These are phyloP conservation scores for Taxidea taxus DNA, from an alignment of 2,113 vertebrate species.

Conservation along the genomic window DNA sequence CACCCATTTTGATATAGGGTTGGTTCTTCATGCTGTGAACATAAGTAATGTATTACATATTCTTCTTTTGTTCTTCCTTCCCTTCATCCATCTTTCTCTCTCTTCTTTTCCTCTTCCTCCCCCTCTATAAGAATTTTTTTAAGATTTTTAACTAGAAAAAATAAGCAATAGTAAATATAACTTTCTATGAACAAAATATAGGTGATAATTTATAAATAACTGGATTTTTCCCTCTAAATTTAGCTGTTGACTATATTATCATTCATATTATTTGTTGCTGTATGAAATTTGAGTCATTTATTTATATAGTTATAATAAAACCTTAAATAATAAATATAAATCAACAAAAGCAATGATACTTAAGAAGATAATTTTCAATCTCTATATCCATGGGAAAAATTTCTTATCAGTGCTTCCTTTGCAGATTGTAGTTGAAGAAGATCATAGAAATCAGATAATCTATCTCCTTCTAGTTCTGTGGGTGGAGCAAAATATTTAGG, in stretches of 20 bases:
- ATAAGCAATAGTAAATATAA: neutral
- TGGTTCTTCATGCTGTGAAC: neutral
- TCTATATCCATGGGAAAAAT: neutral
- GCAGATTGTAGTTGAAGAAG: neutral
- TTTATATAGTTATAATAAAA: neutral
- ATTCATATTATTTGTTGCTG: neutral
- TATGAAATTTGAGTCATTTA: neutral
- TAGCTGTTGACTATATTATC: neutral
- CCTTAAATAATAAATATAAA: neutral
- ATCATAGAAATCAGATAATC: neutral
- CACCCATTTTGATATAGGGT: neutral
- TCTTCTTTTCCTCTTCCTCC: fast-evolving
- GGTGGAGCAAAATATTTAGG: neutral
- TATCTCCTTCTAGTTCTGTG: neutral
- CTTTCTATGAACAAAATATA: neutral
- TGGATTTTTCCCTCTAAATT: neutral
- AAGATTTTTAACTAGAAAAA: neutral
- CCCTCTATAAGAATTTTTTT: neutral
- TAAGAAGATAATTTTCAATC: neutral
- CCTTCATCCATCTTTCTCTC: fast-evolving
- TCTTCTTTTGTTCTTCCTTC: neutral
- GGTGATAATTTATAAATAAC: neutral
- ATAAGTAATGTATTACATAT: neutral
- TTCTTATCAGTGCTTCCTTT: neutral
- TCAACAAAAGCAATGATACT: neutral